A percentile compares a stretch with the other conserved stretches of the same genome.
These are phyloP conservation scores for Hetaerina americana DNA, from an alignment of 1,140 invertebrate genomes.

Conservation along the genomic window DNA sequence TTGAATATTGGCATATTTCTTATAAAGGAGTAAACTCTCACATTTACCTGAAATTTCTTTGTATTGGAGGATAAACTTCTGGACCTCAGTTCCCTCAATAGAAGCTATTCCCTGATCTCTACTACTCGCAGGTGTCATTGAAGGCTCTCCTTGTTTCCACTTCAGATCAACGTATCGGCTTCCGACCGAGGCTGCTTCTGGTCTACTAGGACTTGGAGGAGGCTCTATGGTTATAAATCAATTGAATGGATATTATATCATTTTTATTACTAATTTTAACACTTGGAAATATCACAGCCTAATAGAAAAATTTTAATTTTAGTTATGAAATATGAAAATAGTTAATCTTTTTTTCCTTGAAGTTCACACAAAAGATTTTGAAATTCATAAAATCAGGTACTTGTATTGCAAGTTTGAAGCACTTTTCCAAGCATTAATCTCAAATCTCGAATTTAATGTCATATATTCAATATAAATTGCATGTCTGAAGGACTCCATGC, in stretches of 20 bases:
- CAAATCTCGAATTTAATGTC: too few species aligned
- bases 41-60: constrained; percentile 38
- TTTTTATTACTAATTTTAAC: too few species aligned
- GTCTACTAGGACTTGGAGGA: constrained; percentile 49
- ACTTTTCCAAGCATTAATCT: too few species aligned
- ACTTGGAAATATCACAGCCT: too few species aligned
- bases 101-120: background rate
- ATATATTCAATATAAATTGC: constrained; percentile 3
- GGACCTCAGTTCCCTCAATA: constrained; percentile 39
- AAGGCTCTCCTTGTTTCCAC: constrained; percentile 46
- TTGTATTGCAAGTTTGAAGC: too few species aligned
- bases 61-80: constrained; percentile 60
- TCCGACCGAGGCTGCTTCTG: constrained; percentile 52
- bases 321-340: too few species aligned
- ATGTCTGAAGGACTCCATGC: background rate
- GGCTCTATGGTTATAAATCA: constrained; percentile 38
- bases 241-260: background rate
- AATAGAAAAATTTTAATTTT: too few species aligned
- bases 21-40: too few species aligned
- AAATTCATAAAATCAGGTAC: too few species aligned
- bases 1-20: too few species aligned
- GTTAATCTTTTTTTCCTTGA: too few species aligned
- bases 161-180: constrained; percentile 58
- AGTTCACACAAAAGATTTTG: too few species aligned
- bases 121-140: background rate